phyloP scores from a whole-genome alignment of 2,888 invertebrate genomes.

The Athetis lepigone region DNA sequence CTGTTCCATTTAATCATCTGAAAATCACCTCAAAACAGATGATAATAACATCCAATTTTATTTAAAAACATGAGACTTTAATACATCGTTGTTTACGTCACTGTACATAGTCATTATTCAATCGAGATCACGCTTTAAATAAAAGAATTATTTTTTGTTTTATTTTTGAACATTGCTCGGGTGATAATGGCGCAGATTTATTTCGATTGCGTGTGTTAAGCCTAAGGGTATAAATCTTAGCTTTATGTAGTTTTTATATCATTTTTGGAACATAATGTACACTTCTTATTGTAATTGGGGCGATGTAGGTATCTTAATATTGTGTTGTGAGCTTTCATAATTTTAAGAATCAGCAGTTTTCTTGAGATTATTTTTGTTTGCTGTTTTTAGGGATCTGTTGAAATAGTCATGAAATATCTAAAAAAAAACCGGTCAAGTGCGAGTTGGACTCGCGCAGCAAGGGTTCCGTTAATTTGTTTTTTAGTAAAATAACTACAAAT shows the following conservation, averaged over 20 bases:
- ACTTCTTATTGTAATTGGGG: slow-evolving; percentile 22
- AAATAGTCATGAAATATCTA: no score
- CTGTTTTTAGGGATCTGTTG: no score
- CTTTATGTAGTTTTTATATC: slow-evolving; percentile 20
- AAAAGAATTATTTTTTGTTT: slow-evolving; percentile 34
- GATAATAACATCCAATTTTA: slow-evolving; percentile 10
- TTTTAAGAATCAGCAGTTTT: background rate
- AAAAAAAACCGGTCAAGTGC: no score
- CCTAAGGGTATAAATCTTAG: slow-evolving; percentile 32
- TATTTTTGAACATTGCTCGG: slow-evolving; percentile 27
- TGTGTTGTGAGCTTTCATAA: background rate
- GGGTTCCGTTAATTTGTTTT: no score
- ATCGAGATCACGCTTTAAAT: slow-evolving; percentile 33
- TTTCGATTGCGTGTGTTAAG: slow-evolving; percentile 31
- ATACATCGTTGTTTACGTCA: slow-evolving; percentile 37
- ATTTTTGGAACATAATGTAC: slow-evolving; percentile 3
- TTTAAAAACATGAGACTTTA: slow-evolving; percentile 21
- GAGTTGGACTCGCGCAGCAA: no score
- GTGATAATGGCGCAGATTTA: slow-evolving; percentile 42
- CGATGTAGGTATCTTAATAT: slow-evolving; percentile 10
- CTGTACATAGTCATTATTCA: slow-evolving; percentile 44
- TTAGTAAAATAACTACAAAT: no score
- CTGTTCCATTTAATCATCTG: no score
- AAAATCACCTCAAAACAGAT: slow-evolving; percentile 20
- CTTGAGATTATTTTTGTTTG: no score